A percentile compares a stretch with the other conserved stretches of the same genome.
Conservation (phyloP, 2,888 invertebrate species). For the Pachycephus smyrnensis region DNA sequence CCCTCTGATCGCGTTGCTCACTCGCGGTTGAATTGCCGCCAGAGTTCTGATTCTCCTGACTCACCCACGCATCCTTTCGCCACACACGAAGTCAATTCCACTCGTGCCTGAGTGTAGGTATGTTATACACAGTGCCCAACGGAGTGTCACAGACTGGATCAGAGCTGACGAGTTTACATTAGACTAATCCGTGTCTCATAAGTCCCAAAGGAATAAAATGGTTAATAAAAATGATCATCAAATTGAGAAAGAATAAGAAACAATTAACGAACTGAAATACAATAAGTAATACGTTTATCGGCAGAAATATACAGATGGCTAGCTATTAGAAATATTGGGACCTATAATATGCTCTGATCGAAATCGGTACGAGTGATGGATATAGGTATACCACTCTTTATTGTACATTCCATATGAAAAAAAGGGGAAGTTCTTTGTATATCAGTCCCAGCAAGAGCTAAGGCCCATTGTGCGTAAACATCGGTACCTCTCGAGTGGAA, state of each 20-base stretch:
- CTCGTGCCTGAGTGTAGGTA: neutral
- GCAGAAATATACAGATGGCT: neutral
- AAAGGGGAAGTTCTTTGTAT: neutral
- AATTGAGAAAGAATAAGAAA: accelerated
- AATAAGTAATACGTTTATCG: neutral
- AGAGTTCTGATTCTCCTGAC: neutral
- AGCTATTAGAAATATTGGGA: neutral
- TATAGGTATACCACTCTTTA: neutral
- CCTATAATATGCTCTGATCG: neutral
- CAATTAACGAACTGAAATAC: neutral
- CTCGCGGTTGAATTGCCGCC: neutral
- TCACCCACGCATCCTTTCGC: neutral
- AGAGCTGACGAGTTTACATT: neutral
- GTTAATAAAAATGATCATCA: neutral
- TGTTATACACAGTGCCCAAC: neutral
- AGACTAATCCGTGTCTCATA: neutral
- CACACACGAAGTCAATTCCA: conserved; percentile 5
- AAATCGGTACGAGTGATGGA: neutral
- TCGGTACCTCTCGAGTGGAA: conserved; percentile 40
- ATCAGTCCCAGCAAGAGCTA: neutral
- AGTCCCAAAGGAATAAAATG: neutral
- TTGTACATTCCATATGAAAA: neutral
- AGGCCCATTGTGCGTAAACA: neutral
- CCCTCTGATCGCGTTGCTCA: conserved; percentile 14
- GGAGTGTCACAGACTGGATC: neutral